Evolutionary conservation across 2,113 vertebrate species (phyloP).

Genomic region (Catharus bicknelli): DNA sequence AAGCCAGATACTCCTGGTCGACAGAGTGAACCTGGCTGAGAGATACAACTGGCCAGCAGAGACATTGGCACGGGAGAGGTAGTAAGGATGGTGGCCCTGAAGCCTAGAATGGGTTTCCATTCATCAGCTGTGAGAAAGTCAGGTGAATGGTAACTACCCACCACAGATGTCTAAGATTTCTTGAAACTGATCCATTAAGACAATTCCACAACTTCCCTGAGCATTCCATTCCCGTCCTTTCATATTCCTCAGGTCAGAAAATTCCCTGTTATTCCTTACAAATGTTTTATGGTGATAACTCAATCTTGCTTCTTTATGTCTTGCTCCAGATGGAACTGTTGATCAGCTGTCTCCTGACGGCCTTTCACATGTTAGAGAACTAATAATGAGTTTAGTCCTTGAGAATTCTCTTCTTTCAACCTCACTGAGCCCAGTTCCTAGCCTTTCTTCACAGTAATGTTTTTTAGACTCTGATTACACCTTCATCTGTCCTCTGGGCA

Average conservation of each 20-base stretch:
- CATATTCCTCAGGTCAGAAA: background rate
- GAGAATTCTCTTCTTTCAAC: background rate
- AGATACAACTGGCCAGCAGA: background rate
- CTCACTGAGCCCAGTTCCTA: background rate
- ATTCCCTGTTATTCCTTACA: background rate
- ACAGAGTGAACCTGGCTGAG: background rate
- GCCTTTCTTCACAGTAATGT: background rate
- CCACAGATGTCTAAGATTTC: background rate
- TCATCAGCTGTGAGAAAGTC: background rate
- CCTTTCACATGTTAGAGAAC: background rate
- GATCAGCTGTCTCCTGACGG: background rate
- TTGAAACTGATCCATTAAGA: background rate
- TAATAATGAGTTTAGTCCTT: background rate
- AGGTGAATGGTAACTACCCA: background rate
- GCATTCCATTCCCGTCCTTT: background rate
- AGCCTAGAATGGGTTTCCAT: background rate
- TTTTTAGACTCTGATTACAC: background rate
- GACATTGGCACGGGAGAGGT: background rate
- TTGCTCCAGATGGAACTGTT: background rate
- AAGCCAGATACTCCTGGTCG: background rate
- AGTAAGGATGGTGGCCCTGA: accelerated
- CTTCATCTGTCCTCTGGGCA: background rate
- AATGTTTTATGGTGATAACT: background rate
- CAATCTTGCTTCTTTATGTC: background rate
- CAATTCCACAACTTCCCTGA: background rate